A percentile compares a stretch with the other conserved stretches of the same genome.
phyloP scores from a whole-genome alignment of 2,113 vertebrate species.

The Eurypyga helias region DNA sequence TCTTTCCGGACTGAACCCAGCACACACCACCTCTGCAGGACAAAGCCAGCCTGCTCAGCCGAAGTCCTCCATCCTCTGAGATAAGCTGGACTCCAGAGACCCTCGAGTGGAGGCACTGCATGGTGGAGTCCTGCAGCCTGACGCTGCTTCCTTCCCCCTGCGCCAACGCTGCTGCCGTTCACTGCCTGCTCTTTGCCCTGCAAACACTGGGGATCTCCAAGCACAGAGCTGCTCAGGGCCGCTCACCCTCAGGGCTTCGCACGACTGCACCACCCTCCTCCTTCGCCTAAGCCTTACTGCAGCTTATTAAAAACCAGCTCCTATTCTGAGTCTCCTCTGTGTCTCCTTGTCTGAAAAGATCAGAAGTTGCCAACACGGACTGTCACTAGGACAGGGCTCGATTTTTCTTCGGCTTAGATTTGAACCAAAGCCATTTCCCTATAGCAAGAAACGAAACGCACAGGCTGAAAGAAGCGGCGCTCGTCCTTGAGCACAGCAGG shows the following conservation, averaged over 20 bases:
- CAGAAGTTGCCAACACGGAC: neutral
- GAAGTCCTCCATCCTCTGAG: neutral
- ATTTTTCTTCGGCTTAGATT: neutral
- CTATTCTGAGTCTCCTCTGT: neutral
- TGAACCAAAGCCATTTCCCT: neutral
- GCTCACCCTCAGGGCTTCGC: neutral
- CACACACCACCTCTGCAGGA: neutral
- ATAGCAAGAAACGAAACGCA: neutral
- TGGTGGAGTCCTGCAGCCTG: neutral
- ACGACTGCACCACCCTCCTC: neutral
- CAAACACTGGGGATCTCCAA: neutral
- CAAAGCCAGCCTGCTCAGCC: neutral
- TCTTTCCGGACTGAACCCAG: too few species aligned
- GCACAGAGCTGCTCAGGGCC: neutral
- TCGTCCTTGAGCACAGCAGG: neutral
- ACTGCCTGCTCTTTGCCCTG: neutral
- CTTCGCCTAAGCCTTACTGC: neutral
- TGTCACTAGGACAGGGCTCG: neutral
- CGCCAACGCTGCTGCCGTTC: neutral
- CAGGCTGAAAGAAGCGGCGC: neutral
- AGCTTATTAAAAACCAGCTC: neutral
- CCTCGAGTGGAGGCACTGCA: neutral
- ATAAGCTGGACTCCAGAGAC: neutral
- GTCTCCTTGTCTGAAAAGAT: neutral
- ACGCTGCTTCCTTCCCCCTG: neutral